Conservation (phyloP, 2,113 vertebrate species). For the Microcebus griseorufus region DNA sequence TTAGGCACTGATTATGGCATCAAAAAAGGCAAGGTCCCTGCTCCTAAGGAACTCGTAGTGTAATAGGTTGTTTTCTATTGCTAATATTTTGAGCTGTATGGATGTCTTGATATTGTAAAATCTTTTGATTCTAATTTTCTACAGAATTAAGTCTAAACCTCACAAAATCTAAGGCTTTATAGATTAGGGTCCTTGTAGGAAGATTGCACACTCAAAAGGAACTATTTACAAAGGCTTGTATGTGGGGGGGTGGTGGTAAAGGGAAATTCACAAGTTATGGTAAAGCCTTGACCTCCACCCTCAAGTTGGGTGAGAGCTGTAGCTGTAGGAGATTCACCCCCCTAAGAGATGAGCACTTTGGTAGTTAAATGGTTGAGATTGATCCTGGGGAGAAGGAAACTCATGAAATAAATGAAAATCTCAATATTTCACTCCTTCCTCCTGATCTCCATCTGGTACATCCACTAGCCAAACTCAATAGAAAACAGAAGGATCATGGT, state of each 20-base stretch:
- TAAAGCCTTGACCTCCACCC: not conserved
- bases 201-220: not conserved
- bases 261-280: not conserved
- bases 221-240: not conserved
- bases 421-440: not conserved
- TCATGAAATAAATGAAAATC: not conserved
- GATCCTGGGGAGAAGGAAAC: not conserved
- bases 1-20: not conserved
- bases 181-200: not conserved
- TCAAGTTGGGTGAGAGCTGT: not conserved
- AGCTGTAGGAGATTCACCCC: not conserved
- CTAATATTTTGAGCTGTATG: not conserved
- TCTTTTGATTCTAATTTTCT: not conserved
- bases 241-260: fast-evolving
- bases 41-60: not conserved
- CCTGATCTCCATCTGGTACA: not conserved
- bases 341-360: not conserved
- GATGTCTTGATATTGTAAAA: constrained; percentile 2
- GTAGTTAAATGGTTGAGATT: not conserved
- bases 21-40: not conserved
- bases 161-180: not conserved
- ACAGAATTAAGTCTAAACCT: not conserved
- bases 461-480: not conserved
- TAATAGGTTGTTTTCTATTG: not conserved
- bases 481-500: not conserved